Evolutionary conservation across 2,888 invertebrate species (phyloP).

Genomic region (Melipona bicolor): DNA sequence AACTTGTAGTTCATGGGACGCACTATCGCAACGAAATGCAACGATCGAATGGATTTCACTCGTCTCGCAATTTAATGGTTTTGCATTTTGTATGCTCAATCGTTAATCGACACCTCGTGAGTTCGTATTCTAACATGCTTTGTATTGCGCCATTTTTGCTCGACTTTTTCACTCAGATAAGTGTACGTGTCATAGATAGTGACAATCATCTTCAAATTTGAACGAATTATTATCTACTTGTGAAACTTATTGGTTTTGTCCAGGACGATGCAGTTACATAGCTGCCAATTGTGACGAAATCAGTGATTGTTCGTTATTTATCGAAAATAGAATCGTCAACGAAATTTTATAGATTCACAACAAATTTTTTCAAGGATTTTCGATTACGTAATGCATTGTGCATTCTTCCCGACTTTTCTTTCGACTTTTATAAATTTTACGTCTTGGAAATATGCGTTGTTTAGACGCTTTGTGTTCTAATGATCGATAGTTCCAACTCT

Average conservation of each 20-base stretch:
- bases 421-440: neutral
- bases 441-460: neutral
- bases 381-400: neutral
- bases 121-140: neutral
- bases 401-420: neutral
- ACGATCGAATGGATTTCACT: constrained; percentile 9
- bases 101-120: neutral
- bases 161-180: neutral
- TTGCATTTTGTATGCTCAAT: neutral
- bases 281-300: neutral
- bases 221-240: too few relatives aligned
- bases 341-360: neutral
- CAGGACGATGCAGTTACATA: too few relatives aligned
- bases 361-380: neutral
- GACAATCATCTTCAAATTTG: too few relatives aligned
- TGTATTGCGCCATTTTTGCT: neutral
- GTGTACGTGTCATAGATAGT: neutral
- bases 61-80: neutral
- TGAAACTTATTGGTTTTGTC: too few relatives aligned
- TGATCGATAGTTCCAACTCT: neutral
- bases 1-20: constrained; percentile 5
- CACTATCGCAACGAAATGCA: constrained; percentile 23
- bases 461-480: neutral
- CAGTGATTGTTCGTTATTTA: neutral
- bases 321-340: too few relatives aligned